Percentiles rank a stretch among this genome's conserved stretches.
Evolutionary conservation across 2,113 vertebrate genomes (phyloP).

Genomic region (Mastomys natalensis): DNA sequence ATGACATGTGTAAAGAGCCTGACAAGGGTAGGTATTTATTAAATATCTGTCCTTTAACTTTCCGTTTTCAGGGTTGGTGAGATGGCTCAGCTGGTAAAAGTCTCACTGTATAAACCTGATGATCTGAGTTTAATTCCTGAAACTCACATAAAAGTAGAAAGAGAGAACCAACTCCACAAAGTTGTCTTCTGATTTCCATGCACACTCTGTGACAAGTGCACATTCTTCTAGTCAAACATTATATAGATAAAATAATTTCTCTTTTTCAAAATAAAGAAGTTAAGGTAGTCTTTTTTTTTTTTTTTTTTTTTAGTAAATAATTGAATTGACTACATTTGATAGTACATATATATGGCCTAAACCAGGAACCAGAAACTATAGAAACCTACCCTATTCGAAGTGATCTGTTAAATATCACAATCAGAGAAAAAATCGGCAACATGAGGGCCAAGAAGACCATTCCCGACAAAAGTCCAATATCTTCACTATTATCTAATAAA

Average conservation of each 20-base stretch:
- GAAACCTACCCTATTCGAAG: conserved; percentile 85
- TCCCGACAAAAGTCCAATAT: conserved; percentile 76
- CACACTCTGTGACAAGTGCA: no score
- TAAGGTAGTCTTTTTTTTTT: background rate
- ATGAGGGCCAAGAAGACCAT: conserved; percentile 59
- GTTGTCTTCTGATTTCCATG: background rate
- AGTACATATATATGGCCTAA: background rate
- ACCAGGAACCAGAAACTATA: background rate
- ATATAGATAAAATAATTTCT: background rate
- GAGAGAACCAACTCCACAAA: background rate
- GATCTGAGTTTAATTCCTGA: background rate
- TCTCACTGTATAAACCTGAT: background rate
- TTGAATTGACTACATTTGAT: background rate
- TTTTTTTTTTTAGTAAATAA: conserved; percentile 2
- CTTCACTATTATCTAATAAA: conserved; percentile 74
- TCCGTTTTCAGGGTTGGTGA: background rate
- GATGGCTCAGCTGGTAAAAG: background rate
- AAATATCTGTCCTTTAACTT: background rate
- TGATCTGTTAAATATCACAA: conserved; percentile 82
- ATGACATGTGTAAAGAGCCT: background rate
- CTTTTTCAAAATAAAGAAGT: conserved; percentile 41
- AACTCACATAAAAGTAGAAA: background rate
- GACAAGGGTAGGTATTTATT: background rate
- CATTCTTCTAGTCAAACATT: background rate
- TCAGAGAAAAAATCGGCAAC: conserved; percentile 44